Base-by-base conservation (phyloP, 2,113 vertebrate genomes). In the Eupsittula cactorum region DNA sequence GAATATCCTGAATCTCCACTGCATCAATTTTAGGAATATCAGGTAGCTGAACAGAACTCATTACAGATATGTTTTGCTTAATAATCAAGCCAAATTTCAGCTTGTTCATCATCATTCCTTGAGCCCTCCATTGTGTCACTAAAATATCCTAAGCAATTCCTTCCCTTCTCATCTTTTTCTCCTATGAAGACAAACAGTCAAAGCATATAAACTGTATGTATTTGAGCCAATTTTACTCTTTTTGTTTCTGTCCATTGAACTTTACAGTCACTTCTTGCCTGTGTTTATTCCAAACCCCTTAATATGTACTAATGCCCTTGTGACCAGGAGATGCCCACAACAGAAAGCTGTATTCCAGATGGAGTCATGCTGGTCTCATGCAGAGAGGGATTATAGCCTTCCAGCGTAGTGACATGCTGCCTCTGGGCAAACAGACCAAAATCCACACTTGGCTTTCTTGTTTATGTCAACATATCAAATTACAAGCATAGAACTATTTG, bases 241-340 rank as follows among this genome's bases (percentile, higher is more conserved):
- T 21, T 50, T 85, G 62, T 60, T 68, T 63, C 31, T 44, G 44
- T 31, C 67, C 64, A 25, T 67, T 24, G 41, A 79, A 63, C 62
- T 64, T 88, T 14, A 53, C n/a, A 92, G 77, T 63, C 20, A 31
- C 11, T 94, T 75, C 67, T 92, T 87, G 80, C 14, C 65, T 67
- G 65, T 78, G 73, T 92, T 84, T 95, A 82, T 79, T 82, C 37
- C 74, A 76, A 93, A 79, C 37, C 62, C 41, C 28, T 82, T 88
- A 88, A 82, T 71, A 73, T 63, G 86, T 73, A 85, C 65, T 87
- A 95, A 95, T 91, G 59, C 70, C 81, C 70, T 89, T 91, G 91
- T 92, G 91, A 95, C 86, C 91, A 92, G 86, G 65, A 85, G 90
- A 93, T 95, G 67, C 81, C 86, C 96, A 97, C 94, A 95, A 92